Evolutionary conservation across 2,797 vertebrate species (phyloP), one percentile per base, ranked within the genome.

Genomic region (Mormyrops attenuatus): DNA sequence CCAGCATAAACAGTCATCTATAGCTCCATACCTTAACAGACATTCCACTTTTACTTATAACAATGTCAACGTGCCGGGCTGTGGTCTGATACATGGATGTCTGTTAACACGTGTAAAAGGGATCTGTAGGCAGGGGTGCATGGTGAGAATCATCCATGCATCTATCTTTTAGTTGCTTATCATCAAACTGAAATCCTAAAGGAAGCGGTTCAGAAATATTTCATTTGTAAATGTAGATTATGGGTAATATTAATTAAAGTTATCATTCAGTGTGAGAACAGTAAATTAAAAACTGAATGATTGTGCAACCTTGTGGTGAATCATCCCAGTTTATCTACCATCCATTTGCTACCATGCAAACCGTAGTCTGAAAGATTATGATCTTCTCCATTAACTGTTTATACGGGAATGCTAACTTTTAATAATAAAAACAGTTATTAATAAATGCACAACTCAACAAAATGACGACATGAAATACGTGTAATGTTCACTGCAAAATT

Each of bases 211-310:
- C 9, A 3, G 60, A 22, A 22, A 66, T 30, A 47, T 6, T 47
- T 82, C 41, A 20, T 82, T 82, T 82, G 41, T 82, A 82, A 82
- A 9, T 44, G 77, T n/a, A 22, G 77, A 82, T 82, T 82, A 82
- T n/a, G 77, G 41, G 20, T 82, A n/a, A 82, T 47, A 44, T 47
- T 80, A 41, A 80, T 44, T 44, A 82, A 47, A 82, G 77, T 82
- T 82, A 82, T 82, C 41, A 22, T 82, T 82, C 77, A n/a, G 41
- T 34, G 77, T 82, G 38, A 82, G 38, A 44, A 1, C 77, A 47
- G 41, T 82, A 82, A 82, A 82, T 82, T 73, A 73, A 73, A 80
- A 80, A 80, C 41, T 8, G 77, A 82, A 82, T 82, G 77, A 80
- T 80, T 80, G 77, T 80, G 77, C 77, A 47, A 47, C 41, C 77